Percentiles rank a stretch among this genome's conserved stretches.
Evolutionary conservation across 2,797 vertebrate genomes (phyloP).

Genomic region (Channallabes apus): DNA sequence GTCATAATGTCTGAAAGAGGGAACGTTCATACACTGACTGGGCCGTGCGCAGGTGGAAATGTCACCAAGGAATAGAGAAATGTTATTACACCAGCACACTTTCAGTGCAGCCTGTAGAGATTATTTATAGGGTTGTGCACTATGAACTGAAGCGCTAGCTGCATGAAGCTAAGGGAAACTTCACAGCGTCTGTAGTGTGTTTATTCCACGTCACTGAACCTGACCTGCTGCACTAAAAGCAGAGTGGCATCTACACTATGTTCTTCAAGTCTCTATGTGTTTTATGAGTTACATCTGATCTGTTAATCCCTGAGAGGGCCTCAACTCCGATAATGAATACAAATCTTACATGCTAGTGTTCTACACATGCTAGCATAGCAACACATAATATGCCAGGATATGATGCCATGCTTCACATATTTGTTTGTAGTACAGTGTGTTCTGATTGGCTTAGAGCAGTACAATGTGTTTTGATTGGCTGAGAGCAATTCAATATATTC

Average conservation of each 20-base stretch:
- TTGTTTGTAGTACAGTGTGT: background rate
- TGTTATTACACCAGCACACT: background rate
- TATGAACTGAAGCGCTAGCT: background rate
- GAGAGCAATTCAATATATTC: too few relatives aligned
- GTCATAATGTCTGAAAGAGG: background rate
- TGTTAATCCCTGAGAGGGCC: background rate
- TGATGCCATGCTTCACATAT: background rate
- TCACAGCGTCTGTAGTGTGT: conserved; percentile 3
- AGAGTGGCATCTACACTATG: conserved; percentile 51
- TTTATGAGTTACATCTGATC: conserved; percentile 37
- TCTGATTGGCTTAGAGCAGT: background rate
- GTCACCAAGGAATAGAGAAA: background rate
- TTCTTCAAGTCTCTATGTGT: conserved; percentile 8
- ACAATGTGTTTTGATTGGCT: too few relatives aligned
- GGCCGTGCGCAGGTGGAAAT: background rate
- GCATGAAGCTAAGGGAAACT: background rate
- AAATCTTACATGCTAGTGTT: background rate
- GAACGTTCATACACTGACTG: background rate
- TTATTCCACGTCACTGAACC: conserved; percentile 29
- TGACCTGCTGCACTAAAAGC: conserved; percentile 39
- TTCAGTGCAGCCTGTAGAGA: conserved; percentile 2
- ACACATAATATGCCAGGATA: background rate
- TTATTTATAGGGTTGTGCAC: background rate
- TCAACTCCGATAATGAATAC: background rate
- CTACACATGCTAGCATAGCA: background rate